Base-by-base conservation (phyloP, 2,888 invertebrate genomes). In the Aplocera efformata region DNA sequence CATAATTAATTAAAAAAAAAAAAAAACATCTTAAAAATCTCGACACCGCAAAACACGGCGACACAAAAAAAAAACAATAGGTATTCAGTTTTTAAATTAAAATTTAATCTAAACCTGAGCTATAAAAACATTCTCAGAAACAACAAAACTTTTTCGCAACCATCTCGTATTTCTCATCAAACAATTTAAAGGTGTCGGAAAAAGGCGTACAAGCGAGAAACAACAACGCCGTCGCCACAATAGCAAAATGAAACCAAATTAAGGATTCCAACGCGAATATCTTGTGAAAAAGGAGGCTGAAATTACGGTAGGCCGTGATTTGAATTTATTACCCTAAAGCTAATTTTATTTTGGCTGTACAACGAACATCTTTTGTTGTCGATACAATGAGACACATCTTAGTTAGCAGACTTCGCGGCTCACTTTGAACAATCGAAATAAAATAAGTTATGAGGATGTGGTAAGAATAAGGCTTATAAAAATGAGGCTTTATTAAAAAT, bases 261-360 rank as follows among this genome's bases (percentile, higher is more conserved):
- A 83, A 77, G 79, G 73, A 80, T 77, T 81, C 75, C 76, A 61
- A 70, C 60, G 72, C 64, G 73, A 81, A 81, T 80, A 78, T 82
- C 75, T 72, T 68, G 77, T 69, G 74, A 75, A 82, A 79, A 81
- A 82, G 75, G 74, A 77, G 76, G 72, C 73, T 67, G 68, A 75
- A 83, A 83, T 81, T 81, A 79, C 75, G 72, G 68, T 67, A 67
- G 60, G 72, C 67, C 79, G 81, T 84, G 84, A 86, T 86, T 85
- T 83, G 83, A 83, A 85, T 84, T 84, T 83, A 84, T 83, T 82
- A 77, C 80, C 70, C 71, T 60, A 67, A 74, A 75, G 79, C 79
- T 84, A 82, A 84, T 84, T 83, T 84, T 82, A 80, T 83, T 84
- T 82, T 67, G 63, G 65, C 56, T 43, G 29, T 36, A 38, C 35